These are phyloP conservation scores for Oxycera nigricornis DNA, from an alignment of 2,888 invertebrate genomes.

Conservation along the genomic window DNA sequence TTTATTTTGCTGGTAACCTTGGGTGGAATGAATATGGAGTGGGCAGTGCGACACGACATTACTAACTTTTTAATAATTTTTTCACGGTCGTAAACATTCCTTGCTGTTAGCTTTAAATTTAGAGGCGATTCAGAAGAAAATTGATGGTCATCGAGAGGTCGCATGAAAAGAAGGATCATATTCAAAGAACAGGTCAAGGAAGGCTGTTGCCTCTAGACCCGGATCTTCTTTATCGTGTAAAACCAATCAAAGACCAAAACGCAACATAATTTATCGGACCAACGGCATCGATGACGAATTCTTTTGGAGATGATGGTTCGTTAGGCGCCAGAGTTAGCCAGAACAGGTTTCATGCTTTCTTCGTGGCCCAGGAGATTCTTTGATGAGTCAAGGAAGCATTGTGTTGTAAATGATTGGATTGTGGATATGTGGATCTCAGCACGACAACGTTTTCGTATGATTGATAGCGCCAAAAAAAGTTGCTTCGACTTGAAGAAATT, in stretches of 20 bases:
- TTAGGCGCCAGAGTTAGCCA: neutral
- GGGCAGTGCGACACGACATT: too few relatives aligned
- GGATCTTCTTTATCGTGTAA: neutral
- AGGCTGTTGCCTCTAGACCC: conserved; percentile 5
- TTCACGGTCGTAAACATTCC: neutral
- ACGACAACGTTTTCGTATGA: too few relatives aligned
- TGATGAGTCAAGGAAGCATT: too few relatives aligned
- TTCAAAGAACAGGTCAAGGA: conserved; percentile 16
- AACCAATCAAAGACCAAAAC: neutral
- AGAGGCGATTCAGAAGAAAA: neutral
- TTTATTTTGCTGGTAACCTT: neutral
- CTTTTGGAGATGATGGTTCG: neutral
- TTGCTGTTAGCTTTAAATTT: neutral
- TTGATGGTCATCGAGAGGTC: conserved; percentile 4
- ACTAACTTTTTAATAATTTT: neutral
- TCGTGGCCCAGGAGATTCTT: too few relatives aligned
- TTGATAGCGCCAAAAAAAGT: too few relatives aligned
- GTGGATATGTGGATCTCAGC: too few relatives aligned
- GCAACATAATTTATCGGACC: neutral
- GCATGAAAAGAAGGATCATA: neutral
- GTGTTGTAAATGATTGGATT: too few relatives aligned
- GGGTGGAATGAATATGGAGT: too few relatives aligned
- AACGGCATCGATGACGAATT: neutral
- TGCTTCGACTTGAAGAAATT: too few relatives aligned
- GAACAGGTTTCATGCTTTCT: neutral